Conservation (phyloP, 2,113 vertebrate species). For the Globicephala melas region DNA sequence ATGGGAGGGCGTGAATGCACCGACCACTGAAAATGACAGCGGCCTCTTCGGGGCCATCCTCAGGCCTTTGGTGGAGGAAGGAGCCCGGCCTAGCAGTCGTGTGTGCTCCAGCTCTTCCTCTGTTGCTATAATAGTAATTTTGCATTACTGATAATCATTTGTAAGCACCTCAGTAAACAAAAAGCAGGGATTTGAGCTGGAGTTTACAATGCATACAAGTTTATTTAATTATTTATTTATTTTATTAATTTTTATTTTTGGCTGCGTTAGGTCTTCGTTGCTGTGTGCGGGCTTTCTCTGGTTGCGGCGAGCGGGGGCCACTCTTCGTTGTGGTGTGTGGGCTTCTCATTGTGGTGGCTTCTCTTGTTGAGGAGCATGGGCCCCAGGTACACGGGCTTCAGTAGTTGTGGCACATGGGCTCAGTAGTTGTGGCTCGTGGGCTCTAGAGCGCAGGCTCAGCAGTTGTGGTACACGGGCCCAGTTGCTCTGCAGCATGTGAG, state of each 20-base stretch:
- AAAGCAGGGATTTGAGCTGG: background rate
- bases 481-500: too few species aligned
- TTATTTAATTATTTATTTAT: too few species aligned
- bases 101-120: background rate
- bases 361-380: too few species aligned
- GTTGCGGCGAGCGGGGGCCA: too few species aligned
- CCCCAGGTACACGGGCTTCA: rapidly evolving
- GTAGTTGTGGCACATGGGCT: too few species aligned
- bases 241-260: too few species aligned
- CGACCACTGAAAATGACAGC: background rate
- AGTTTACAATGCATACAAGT: background rate
- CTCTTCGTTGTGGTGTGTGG: too few species aligned
- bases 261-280: too few species aligned
- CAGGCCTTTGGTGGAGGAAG: background rate
- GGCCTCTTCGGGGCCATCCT: background rate
- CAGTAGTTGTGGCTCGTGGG: too few species aligned
- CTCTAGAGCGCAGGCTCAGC: too few species aligned
- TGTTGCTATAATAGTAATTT: background rate
- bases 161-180: background rate
- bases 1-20: rapidly evolving
- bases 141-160: background rate
- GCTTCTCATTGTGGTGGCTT: too few species aligned
- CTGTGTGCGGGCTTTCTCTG: rapidly evolving
- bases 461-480: too few species aligned
- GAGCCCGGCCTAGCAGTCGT: background rate